Evolutionary conservation across 1,140 invertebrate species (phyloP).

Genomic region (Drosophila grimshawi): DNA sequence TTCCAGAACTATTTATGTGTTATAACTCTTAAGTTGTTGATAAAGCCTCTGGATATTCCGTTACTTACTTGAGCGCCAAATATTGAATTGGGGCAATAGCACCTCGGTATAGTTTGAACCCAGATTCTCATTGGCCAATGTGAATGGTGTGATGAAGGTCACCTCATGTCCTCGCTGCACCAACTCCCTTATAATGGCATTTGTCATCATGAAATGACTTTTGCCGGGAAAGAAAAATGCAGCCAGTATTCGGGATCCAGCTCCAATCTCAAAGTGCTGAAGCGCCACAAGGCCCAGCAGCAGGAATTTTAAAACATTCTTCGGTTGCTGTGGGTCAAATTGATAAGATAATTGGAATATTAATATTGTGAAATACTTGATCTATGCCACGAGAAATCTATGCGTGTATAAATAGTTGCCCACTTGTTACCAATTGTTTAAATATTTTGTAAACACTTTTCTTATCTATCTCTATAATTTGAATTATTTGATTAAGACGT

Average conservation of each 20-base stretch:
- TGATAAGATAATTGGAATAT: background rate
- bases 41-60: background rate
- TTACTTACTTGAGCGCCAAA: conserved; percentile 58
- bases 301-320: conserved; percentile 2
- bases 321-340: conserved; percentile 69
- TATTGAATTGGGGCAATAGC: conserved; percentile 55
- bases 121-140: conserved; percentile 63
- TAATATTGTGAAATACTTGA: background rate
- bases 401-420: background rate
- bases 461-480: background rate
- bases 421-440: background rate
- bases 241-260: conserved; percentile 62
- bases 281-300: conserved; percentile 53
- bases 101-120: conserved; percentile 71
- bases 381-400: background rate
- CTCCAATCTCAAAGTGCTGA: conserved; percentile 43
- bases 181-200: conserved; percentile 63
- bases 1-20: conserved; percentile 22
- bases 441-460: background rate
- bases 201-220: conserved; percentile 77
- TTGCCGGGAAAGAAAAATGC: conserved; percentile 74
- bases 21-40: background rate
- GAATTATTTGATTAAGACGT: background rate
- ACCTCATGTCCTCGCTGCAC: conserved; percentile 69
- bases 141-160: conserved; percentile 68